Evolutionary conservation across 1,140 invertebrate genomes (phyloP), one percentile per base, ranked within the genome.

Genomic region (Asbolus verrucosus): DNA sequence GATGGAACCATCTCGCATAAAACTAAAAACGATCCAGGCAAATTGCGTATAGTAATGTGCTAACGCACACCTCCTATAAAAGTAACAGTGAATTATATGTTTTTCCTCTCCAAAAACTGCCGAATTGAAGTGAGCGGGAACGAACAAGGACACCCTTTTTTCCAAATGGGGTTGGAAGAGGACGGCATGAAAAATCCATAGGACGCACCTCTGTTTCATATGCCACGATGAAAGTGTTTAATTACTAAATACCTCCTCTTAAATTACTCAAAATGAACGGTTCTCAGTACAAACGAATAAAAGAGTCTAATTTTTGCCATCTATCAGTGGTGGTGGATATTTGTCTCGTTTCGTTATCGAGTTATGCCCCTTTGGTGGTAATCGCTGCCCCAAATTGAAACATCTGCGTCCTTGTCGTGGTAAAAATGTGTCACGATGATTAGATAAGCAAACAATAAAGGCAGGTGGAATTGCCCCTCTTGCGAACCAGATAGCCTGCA

Each of bases 401-500:
- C 46, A 54, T 36, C 33, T n/a, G 33, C 33, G 39, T 43, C 43
- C 24, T 50, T 50, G 43, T 50, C 27, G 21, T n/a, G n/a, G 46
- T 27, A 27, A 30, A 54, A 54, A 54, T 27, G 46, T 19, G 18
- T 9, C 41, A 18, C 46, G 46, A 54, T 54, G 46, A 54, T 54
- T 54, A 54, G 46, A 54, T 54, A 54, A 54, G 46, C 46, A 54
- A 54, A 54, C 46, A 54, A 54, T 54, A 54, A 54, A 54, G 21
- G 46, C 46, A 54, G 46, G 46, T 54, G 46, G 46, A 54, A 54
- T 19, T 54, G 46, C 14, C 27, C 27, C 46, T 21, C 21, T 54
- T 6, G 46, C 21, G 13, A n/a, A 19, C 6, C 19, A 54, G 46
- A 54, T 54, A 54, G 46, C 46, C 46, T 13, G 19, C 19, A 21